These are phyloP conservation scores for Pinctada fucata DNA, from an alignment of 2,888 invertebrate species.

Conservation along the genomic window DNA sequence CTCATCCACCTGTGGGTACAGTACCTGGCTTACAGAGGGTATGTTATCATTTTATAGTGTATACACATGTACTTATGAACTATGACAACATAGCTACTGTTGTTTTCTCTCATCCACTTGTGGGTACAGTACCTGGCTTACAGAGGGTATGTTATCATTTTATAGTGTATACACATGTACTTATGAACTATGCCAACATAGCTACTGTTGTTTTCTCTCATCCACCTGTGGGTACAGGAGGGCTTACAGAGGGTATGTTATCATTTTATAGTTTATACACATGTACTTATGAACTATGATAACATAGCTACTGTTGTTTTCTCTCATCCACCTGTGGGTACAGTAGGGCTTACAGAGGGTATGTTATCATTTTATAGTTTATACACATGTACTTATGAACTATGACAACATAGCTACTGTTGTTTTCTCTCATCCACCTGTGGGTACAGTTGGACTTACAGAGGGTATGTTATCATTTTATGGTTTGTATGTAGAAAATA, in stretches of 20 bases:
- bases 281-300: slow-evolving; percentile 78
- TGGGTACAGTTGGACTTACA: slow-evolving; percentile 79
- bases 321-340: slow-evolving; percentile 79
- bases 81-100: slow-evolving; percentile 80
- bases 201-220: slow-evolving; percentile 80
- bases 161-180: too few species aligned
- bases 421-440: slow-evolving; percentile 80
- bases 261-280: too few species aligned
- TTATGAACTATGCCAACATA: slow-evolving; percentile 79
- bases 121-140: slow-evolving; percentile 79
- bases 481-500: too few species aligned
- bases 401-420: slow-evolving; percentile 80
- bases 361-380: too few species aligned
- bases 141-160: too few species aligned
- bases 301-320: slow-evolving; percentile 80
- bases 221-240: slow-evolving; percentile 79
- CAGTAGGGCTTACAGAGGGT: slow-evolving; percentile 79
- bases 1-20: slow-evolving; percentile 79
- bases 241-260: slow-evolving; percentile 79
- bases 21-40: slow-evolving; percentile 79
- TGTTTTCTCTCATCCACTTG: slow-evolving; percentile 80
- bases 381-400: too few species aligned
- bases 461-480: slow-evolving; percentile 72
- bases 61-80: too few species aligned
- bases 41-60: too few species aligned